phyloP scores from a whole-genome alignment of 1,140 invertebrate species.

The Lucilia cuprina region DNA sequence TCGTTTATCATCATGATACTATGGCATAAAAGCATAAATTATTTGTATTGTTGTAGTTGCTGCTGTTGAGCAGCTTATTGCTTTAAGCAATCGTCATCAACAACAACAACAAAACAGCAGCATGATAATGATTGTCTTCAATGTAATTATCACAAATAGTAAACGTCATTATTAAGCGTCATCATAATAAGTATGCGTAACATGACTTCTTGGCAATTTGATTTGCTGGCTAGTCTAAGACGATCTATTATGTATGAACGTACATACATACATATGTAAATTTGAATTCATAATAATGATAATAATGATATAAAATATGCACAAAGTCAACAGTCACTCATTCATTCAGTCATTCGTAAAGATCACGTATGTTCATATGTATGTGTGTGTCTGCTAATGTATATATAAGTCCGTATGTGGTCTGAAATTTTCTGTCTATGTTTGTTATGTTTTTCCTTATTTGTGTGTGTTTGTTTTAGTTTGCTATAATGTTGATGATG shows the following conservation, averaged over 20 bases:
- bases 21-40: constrained; percentile 29
- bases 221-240: neutral
- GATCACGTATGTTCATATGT: neutral
- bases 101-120: neutral
- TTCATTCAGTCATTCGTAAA: neutral
- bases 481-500: neutral
- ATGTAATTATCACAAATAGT: neutral
- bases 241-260: neutral
- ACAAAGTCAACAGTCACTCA: neutral
- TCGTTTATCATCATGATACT: constrained; percentile 21
- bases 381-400: too few relatives aligned
- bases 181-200: constrained; percentile 23
- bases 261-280: too few relatives aligned
- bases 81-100: neutral
- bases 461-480: too few relatives aligned
- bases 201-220: constrained; percentile 11
- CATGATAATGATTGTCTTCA: neutral
- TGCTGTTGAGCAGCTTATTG: neutral
- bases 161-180: neutral
- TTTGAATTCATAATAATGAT: neutral
- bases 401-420: too few relatives aligned
- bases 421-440: too few relatives aligned
- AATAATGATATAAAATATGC: neutral
- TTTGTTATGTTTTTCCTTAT: too few relatives aligned
- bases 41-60: neutral